Percentiles rank a stretch among this genome's conserved stretches.
Conservation (phyloP, 2,888 invertebrate genomes). For the Rotaria macrura region DNA sequence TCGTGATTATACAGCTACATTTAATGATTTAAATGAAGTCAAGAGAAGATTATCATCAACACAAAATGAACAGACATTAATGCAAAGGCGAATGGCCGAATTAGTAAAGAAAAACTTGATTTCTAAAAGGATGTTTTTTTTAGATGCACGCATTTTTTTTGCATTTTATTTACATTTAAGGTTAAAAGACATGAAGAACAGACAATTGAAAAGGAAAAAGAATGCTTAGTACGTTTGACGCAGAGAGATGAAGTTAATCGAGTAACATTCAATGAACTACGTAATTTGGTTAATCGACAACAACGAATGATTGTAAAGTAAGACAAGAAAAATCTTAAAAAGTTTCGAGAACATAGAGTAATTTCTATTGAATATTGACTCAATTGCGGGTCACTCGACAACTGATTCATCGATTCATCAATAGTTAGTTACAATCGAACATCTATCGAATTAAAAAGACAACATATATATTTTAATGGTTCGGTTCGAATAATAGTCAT, state of each 20-base stretch:
- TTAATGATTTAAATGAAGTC: slow-evolving; percentile 28
- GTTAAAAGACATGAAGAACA: slow-evolving; percentile 31
- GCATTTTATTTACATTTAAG: not conserved
- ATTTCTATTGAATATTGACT: too few relatives aligned
- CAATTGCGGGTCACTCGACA: not conserved
- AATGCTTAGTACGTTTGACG: slow-evolving; percentile 22
- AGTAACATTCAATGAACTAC: slow-evolving; percentile 28
- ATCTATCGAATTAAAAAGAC: too few relatives aligned
- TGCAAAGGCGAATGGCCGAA: slow-evolving; percentile 28
- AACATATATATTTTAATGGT: too few relatives aligned
- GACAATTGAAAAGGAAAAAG: slow-evolving; percentile 18
- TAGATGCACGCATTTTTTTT: too few relatives aligned
- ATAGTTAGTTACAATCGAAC: too few relatives aligned
- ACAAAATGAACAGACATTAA: slow-evolving; percentile 8
- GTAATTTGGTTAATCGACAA: slow-evolving; percentile 30
- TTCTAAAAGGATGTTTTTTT: too few relatives aligned
- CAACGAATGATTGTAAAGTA: slow-evolving; percentile 34
- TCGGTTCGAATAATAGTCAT: too few relatives aligned
- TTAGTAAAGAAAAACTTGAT: not conserved
- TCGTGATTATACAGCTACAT: slow-evolving; percentile 18
- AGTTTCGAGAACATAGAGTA: too few relatives aligned
- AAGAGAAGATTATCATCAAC: slow-evolving; percentile 18
- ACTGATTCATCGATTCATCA: too few relatives aligned
- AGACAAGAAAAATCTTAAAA: not conserved
- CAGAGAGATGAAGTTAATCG: slow-evolving; percentile 23